Conservation (phyloP, 2,113 vertebrate species). For the Rhagologus leucostigma region DNA sequence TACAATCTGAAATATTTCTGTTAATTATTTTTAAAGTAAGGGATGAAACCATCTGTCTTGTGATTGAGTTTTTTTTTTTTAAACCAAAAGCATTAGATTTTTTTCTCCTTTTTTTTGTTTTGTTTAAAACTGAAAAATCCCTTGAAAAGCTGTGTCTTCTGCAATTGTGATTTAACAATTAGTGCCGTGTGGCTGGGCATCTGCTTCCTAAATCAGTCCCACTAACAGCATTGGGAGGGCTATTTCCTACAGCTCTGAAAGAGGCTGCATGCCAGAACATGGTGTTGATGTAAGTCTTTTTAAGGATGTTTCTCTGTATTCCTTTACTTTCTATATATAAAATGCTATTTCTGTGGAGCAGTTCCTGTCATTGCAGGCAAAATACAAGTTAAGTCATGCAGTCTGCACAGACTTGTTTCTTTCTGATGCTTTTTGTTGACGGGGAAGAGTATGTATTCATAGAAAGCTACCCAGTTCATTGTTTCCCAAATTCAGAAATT, state of each 20-base stretch:
- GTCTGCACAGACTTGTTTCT: background rate
- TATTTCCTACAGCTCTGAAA: background rate
- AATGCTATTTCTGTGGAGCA: background rate
- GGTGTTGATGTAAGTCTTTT: background rate
- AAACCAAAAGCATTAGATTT: background rate
- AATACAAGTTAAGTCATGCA: background rate
- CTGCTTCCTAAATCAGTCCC: background rate
- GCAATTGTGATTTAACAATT: background rate
- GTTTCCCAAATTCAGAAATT: background rate
- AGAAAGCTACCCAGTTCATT: background rate
- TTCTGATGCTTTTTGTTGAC: background rate
- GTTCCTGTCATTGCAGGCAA: background rate
- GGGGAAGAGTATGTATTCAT: background rate
- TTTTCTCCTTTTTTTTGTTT: background rate
- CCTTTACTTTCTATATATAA: background rate
- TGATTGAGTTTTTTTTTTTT: background rate
- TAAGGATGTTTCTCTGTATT: background rate
- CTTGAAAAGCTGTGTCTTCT: background rate
- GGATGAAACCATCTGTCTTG: background rate
- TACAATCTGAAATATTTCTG: background rate
- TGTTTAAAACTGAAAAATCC: background rate
- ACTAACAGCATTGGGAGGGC: background rate
- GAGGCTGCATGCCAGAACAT: background rate
- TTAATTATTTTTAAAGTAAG: background rate
- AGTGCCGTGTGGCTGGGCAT: background rate